These are phyloP conservation scores for Tortrix viridana DNA, from an alignment of 2,888 invertebrate genomes.

Conservation along the genomic window DNA sequence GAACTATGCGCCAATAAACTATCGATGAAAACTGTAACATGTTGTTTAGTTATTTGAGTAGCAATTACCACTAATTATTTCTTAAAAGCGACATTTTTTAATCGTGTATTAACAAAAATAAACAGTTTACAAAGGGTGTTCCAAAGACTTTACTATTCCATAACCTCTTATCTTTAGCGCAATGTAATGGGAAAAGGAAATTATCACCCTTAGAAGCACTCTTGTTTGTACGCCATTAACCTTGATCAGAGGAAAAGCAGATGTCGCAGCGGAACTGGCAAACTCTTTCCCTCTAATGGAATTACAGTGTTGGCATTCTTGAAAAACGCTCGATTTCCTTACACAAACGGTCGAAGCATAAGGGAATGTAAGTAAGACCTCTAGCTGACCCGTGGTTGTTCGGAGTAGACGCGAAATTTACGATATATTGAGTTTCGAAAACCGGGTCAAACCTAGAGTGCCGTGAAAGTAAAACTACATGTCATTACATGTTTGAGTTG, in stretches of 20 bases:
- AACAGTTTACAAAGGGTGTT: not conserved
- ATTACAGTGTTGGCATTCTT: slow-evolving; percentile 54
- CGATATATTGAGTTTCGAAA: slow-evolving; percentile 7
- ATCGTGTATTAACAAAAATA: too few species aligned
- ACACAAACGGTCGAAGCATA: slow-evolving; percentile 18
- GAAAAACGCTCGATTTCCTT: slow-evolving; percentile 11
- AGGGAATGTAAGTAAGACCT: slow-evolving; percentile 17
- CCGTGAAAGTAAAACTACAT: not conserved
- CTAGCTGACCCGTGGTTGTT: slow-evolving; percentile 4
- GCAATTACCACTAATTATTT: too few species aligned
- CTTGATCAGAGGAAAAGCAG: slow-evolving; percentile 56
- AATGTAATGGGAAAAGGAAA: slow-evolving; percentile 41
- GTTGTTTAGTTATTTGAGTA: too few species aligned
- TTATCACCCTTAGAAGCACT: slow-evolving; percentile 50
- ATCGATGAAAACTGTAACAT: too few species aligned
- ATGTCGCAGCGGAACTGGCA: slow-evolving; percentile 47
- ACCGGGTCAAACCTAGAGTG: slow-evolving; percentile 5
- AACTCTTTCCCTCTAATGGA: slow-evolving; percentile 50
- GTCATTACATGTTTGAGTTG: too few species aligned
- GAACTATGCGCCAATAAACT: too few species aligned
- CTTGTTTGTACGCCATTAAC: slow-evolving; percentile 56
- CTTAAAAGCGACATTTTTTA: too few species aligned
- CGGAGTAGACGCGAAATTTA: not conserved
- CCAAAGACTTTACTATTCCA: slow-evolving; percentile 1
- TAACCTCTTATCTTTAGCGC: slow-evolving; percentile 39